These are phyloP conservation scores for Lymantria dispar DNA, from an alignment of 2,888 invertebrate genomes.

Conservation along the genomic window DNA sequence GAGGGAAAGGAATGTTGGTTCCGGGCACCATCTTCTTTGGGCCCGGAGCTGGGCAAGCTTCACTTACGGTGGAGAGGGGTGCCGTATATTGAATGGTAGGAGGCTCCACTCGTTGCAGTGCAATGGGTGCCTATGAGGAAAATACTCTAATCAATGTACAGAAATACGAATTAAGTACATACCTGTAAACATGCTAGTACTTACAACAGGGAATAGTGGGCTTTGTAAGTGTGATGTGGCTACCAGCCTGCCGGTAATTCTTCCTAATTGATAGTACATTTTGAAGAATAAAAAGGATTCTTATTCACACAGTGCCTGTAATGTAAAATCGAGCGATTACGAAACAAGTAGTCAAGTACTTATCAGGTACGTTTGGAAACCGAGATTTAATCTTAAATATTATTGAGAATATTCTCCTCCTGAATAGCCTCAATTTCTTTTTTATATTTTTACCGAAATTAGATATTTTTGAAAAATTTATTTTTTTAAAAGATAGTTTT, in stretches of 20 bases:
- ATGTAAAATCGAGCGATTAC: constrained; percentile 62
- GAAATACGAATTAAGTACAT: constrained; percentile 14
- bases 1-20: constrained; percentile 65
- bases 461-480: too few relatives aligned
- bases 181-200: constrained; percentile 27
- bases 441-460: too few relatives aligned
- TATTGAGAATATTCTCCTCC: too few relatives aligned
- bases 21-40: constrained; percentile 62
- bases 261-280: constrained; percentile 77
- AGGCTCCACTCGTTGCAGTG: constrained; percentile 70
- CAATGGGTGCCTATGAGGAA: constrained; percentile 61
- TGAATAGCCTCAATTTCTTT: too few relatives aligned
- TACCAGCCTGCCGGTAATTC: constrained; percentile 68
- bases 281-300: constrained; percentile 30
- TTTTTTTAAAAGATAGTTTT: too few relatives aligned
- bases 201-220: constrained; percentile 74
- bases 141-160: constrained; percentile 8
- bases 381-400: too few relatives aligned
- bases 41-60: constrained; percentile 57
- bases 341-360: constrained; percentile 75
- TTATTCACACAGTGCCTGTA: constrained; percentile 32
- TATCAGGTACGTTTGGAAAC: constrained; percentile 34
- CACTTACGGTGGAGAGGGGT: constrained; percentile 67
- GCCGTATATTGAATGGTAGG: constrained; percentile 66
- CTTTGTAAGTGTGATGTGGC: constrained; percentile 64